phyloP scores from a whole-genome alignment of 2,888 invertebrate genomes.

The Encarsia formosa region DNA sequence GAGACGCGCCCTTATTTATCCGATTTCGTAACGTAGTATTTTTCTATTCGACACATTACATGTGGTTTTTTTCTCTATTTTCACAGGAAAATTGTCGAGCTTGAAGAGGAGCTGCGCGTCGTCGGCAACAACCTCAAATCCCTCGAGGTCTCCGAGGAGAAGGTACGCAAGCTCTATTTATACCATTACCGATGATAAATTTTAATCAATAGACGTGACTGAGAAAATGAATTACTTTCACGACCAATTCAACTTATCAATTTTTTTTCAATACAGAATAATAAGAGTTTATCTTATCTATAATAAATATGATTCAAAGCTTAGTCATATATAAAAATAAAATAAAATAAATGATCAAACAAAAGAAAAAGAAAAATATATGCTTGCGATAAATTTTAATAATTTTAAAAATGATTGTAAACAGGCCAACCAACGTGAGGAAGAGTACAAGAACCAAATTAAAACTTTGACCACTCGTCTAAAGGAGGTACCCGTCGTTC shows the following conservation, averaged over 20 bases:
- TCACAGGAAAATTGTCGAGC: slow-evolving; percentile 96
- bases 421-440: slow-evolving; percentile 98
- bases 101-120: slow-evolving; percentile 99
- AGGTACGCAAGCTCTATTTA: too few relatives aligned
- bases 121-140: slow-evolving; percentile 99
- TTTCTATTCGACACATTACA: neutral
- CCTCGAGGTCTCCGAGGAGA: slow-evolving; percentile 99
- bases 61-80: slow-evolving; percentile 17
- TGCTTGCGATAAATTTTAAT: slow-evolving; percentile 10
- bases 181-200: too few relatives aligned
- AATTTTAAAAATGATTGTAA: slow-evolving; percentile 35
- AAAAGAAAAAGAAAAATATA: neutral
- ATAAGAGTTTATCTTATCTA: too few relatives aligned
- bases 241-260: too few relatives aligned
- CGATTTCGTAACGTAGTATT: slow-evolving; percentile 7
- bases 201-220: too few relatives aligned
- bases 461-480: slow-evolving; percentile 97
- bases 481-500: slow-evolving; percentile 78
- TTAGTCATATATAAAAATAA: neutral
- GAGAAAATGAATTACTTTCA: too few relatives aligned
- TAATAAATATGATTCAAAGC: too few relatives aligned
- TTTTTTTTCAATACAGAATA: too few relatives aligned
- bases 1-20: slow-evolving; percentile 17
- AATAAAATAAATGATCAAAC: neutral
- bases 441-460: slow-evolving; percentile 99